Percentiles rank a stretch among this genome's conserved stretches.
Evolutionary conservation across 2,113 vertebrate genomes (phyloP).

Genomic region (Mustela nigripes): DNA sequence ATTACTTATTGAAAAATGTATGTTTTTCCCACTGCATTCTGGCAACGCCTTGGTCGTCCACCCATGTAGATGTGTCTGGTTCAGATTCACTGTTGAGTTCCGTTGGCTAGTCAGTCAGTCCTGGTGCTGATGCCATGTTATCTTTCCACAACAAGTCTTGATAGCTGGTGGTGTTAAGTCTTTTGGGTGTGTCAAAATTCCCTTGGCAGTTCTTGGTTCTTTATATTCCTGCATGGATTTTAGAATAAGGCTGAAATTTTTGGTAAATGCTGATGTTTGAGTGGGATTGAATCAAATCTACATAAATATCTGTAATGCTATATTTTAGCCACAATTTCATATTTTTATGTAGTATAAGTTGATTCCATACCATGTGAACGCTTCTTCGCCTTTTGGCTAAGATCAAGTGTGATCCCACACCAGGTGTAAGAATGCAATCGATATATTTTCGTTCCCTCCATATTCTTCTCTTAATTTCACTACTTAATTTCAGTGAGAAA

Average conservation of each 20-base stretch:
- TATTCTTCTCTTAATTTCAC: background rate
- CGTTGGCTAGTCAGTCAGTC: background rate
- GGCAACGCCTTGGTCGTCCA: background rate
- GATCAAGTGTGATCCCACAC: background rate
- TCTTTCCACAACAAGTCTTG: background rate
- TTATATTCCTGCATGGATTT: background rate
- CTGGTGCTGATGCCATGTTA: background rate
- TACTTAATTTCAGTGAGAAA: background rate
- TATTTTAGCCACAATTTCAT: background rate
- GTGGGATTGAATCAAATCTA: background rate
- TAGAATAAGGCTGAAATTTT: background rate
- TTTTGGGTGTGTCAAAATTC: background rate
- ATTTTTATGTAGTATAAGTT: background rate
- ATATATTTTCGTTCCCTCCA: background rate
- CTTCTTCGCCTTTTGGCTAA: too few species aligned
- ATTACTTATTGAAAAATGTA: background rate
- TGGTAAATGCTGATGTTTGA: background rate
- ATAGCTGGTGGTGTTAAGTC: background rate
- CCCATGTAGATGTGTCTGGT: background rate
- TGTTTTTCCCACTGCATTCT: background rate
- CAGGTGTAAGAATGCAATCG: background rate
- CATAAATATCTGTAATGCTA: background rate
- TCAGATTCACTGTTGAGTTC: background rate
- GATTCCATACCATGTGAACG: background rate
- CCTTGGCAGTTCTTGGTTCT: background rate